Evolutionary conservation across 30 jellyfish, hydroid and myxozoan species (phyloP), one percentile per base, ranked within the genome.

Genomic region (Aurelia sp.): DNA sequence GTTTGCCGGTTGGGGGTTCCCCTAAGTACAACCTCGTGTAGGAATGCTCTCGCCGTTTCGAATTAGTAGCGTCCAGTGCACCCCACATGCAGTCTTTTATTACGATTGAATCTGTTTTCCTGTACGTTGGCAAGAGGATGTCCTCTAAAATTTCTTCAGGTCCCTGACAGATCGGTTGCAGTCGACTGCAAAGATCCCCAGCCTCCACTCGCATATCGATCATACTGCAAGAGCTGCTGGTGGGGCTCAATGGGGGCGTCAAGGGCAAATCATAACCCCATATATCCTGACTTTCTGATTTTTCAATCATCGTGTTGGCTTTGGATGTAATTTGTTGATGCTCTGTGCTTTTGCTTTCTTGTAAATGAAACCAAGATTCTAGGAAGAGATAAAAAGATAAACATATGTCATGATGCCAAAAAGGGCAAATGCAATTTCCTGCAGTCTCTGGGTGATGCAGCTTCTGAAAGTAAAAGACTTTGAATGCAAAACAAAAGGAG

Each of bases 41-140:
- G 0, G 86, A 72, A 69, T 67, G 84, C 16, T 81, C 91, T 40
- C 91, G 91, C 63, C 16, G 12, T 81, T 59, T 67, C 13, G 80
- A 44, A 24, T 27, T 11, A n/a, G 78, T 57, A 51, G 38, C 15
- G 11, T 69, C 92, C 5, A 48, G 27, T 13, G 92, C 80, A 8
- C 92, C 86, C 92, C 92, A 83, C 92, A 83, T 83, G 51, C 92
- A 83, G 78, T 83, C 92, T 57, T 83, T 83, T 10, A 83, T 83
- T 27, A 83, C 85, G 64, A 82, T 82, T 4, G 91, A 69, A 17
- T 82, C 91, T 20, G 82, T 58, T 53, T 67, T 81, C 63, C 41
- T 70, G 68, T 59, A 83, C 30, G 78, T 6, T 7, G 67, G 70
- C 40, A 47, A 8, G 17, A 78, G 70, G n/a, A 60, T 71, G 12